Evolutionary conservation across 2,888 invertebrate genomes (phyloP).

Genomic region (Synergus japonicus): DNA sequence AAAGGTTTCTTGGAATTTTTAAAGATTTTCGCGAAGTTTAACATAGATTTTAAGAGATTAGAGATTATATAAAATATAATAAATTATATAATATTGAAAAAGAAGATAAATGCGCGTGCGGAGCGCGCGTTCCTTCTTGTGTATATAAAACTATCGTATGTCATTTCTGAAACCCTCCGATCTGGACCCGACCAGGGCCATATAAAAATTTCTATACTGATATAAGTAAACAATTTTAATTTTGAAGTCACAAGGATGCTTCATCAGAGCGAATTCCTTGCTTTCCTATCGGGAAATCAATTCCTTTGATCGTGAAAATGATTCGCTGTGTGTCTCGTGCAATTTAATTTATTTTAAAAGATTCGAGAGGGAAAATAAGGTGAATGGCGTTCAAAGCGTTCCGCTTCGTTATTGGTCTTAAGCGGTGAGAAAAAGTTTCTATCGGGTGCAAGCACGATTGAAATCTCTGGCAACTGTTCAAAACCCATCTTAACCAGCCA

Average conservation of each 20-base stretch:
- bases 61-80: too few species aligned
- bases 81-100: too few species aligned
- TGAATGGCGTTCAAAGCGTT: neutral
- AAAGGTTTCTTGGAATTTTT: too few species aligned
- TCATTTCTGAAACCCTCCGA: too few species aligned
- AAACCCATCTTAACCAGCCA: slow-evolving; percentile 61
- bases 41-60: too few species aligned
- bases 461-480: slow-evolving; percentile 72
- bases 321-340: neutral
- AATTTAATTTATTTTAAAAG: slow-evolving; percentile 1
- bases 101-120: too few species aligned
- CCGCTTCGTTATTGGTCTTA: slow-evolving; percentile 57
- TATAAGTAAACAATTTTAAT: neutral
- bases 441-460: slow-evolving; percentile 65
- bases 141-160: too few species aligned
- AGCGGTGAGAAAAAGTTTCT: slow-evolving; percentile 60
- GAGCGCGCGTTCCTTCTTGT: too few species aligned
- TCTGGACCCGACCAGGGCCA: too few species aligned
- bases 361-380: neutral
- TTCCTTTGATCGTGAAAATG: neutral
- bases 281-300: neutral
- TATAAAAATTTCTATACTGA: too few species aligned
- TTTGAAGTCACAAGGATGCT: neutral
- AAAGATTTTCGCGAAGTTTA: too few species aligned
- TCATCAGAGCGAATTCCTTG: neutral